Evolutionary conservation across 2,797 vertebrate genomes (phyloP).

Genomic region (Anas georgica): DNA sequence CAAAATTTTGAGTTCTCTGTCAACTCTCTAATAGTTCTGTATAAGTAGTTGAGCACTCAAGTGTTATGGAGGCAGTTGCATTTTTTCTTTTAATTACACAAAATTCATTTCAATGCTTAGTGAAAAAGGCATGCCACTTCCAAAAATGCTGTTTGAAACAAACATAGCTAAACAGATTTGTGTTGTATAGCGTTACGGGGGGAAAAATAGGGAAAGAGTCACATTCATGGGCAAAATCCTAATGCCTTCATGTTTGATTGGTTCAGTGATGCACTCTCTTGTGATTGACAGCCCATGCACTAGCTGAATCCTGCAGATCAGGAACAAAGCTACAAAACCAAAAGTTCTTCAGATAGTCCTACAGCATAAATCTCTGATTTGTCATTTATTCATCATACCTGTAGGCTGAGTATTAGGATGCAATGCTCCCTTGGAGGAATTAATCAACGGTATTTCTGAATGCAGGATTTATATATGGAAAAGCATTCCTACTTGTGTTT

Average conservation of each 20-base stretch:
- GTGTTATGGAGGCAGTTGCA: neutral
- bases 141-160: neutral
- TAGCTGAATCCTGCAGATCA: neutral
- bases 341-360: neutral
- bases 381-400: fast-evolving
- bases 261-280: neutral
- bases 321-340: neutral
- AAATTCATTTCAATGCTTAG: neutral
- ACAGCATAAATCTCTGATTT: neutral
- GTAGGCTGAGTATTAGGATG: neutral
- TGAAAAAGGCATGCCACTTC: neutral
- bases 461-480: neutral
- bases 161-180: neutral
- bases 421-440: neutral
- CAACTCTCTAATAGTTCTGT: neutral
- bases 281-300: neutral
- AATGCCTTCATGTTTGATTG: neutral
- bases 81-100: neutral
- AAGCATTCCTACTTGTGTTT: neutral
- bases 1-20: neutral
- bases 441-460: neutral
- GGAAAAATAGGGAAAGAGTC: neutral
- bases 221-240: fast-evolving
- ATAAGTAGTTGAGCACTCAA: neutral
- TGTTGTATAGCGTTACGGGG: neutral